Conservation (phyloP, 2,113 vertebrate species). For the Dromas ardeola region DNA sequence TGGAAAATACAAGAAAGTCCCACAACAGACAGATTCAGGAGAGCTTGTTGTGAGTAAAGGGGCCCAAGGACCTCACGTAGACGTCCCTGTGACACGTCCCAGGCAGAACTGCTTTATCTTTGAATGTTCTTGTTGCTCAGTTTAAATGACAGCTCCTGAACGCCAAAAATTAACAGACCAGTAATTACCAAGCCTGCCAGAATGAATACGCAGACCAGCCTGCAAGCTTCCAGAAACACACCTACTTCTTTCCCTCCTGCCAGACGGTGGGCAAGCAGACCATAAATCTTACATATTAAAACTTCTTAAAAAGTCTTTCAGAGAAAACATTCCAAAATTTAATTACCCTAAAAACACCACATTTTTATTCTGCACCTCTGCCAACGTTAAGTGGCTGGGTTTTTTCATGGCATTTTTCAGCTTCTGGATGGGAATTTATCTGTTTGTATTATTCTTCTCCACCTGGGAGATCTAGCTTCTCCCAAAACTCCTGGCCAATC, state of each 20-base stretch:
- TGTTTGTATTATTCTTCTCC: neutral
- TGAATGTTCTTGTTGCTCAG: neutral
- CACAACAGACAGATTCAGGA: no score
- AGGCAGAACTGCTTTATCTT: neutral
- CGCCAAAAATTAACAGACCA: neutral
- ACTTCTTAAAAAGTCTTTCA: neutral
- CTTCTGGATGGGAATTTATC: neutral
- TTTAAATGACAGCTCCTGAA: neutral
- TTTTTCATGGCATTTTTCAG: neutral
- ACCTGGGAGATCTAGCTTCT: neutral
- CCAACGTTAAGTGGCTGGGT: rapidly evolving
- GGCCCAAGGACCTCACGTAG: neutral
- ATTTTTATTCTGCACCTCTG: neutral
- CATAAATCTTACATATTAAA: neutral
- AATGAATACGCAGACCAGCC: neutral
- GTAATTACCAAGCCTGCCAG: neutral
- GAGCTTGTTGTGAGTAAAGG: rapidly evolving
- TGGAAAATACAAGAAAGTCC: neutral
- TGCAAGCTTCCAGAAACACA: neutral
- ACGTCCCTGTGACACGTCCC: neutral
- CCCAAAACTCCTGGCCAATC: neutral
- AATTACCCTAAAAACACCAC: neutral
- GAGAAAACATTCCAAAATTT: neutral
- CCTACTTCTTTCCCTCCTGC: neutral
- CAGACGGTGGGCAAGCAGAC: neutral